Evolutionary conservation across 2,888 invertebrate genomes (phyloP).

Genomic region (Cryptophagus acutangulus): DNA sequence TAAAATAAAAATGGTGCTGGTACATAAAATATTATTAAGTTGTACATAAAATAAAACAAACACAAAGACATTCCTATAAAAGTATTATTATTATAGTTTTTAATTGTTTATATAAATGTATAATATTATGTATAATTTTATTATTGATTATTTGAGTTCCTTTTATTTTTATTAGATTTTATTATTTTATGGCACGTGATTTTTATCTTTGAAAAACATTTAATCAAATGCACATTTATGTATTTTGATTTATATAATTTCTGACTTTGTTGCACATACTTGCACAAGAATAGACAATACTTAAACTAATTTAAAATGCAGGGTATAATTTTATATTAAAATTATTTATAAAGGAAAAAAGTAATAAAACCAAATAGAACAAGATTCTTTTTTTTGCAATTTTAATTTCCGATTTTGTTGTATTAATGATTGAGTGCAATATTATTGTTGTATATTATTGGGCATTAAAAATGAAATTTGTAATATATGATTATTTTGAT

Average conservation of each 20-base stretch:
- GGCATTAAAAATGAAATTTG: conserved; percentile 19
- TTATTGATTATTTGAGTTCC: conserved; percentile 28
- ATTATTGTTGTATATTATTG: conserved; percentile 12
- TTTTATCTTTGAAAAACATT: no score
- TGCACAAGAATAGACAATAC: conserved; percentile 17
- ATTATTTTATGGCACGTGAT: conserved; percentile 7
- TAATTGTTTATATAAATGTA: conserved; percentile 16
- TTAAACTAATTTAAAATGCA: conserved; percentile 23
- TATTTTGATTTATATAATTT: background rate
- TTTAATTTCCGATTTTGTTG: conserved; percentile 14
- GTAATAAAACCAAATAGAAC: conserved; percentile 22
- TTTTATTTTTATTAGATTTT: conserved; percentile 20
- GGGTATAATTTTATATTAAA: no score
- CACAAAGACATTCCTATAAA: conserved; percentile 47
- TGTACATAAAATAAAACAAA: conserved; percentile 37
- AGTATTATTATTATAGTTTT: conserved; percentile 50
- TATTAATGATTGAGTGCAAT: conserved; percentile 2
- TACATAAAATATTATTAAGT: conserved; percentile 40
- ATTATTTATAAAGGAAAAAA: conserved; percentile 24
- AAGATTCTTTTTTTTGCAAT: conserved; percentile 15
- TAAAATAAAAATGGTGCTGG: conserved; percentile 43
- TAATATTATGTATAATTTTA: conserved; percentile 10
- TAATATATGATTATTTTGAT: conserved; percentile 25
- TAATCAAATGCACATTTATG: no score
- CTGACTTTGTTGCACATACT: conserved; percentile 12